Percentiles rank a stretch among this genome's conserved stretches.
Conservation (phyloP, 2,113 vertebrate genomes). For the Vulpes vulpes region DNA sequence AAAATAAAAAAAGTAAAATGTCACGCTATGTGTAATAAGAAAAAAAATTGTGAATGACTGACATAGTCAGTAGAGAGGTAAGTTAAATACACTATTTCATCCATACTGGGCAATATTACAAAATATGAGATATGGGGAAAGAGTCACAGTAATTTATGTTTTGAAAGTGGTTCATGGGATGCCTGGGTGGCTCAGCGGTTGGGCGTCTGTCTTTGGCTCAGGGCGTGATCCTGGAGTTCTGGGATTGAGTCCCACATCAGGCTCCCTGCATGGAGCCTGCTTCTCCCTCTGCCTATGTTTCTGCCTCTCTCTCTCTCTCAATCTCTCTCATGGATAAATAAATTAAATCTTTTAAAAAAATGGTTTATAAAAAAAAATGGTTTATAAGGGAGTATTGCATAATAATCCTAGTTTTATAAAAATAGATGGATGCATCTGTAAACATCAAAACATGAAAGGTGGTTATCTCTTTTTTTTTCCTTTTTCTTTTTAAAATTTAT, state of each 20-base stretch:
- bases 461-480: not conserved
- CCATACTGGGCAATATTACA: not conserved
- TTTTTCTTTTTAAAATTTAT: not conserved
- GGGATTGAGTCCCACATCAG: too few relatives aligned
- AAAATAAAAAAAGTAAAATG: not conserved
- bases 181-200: too few relatives aligned
- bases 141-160: not conserved
- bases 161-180: not conserved
- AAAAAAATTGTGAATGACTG: not conserved
- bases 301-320: too few relatives aligned
- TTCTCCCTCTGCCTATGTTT: too few relatives aligned
- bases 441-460: conserved; percentile 10
- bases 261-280: too few relatives aligned
- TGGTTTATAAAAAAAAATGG: not conserved
- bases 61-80: not conserved
- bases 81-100: not conserved
- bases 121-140: not conserved
- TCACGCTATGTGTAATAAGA: not conserved
- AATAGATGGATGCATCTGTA: not conserved
- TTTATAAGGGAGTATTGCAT: not conserved
- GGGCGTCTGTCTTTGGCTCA: too few relatives aligned
- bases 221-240: too few relatives aligned
- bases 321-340: too few relatives aligned
- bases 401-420: conserved; percentile 39
- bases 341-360: not conserved